Evolutionary conservation across 2,113 vertebrate species (phyloP).

Genomic region (Lepisosteus oculatus): DNA sequence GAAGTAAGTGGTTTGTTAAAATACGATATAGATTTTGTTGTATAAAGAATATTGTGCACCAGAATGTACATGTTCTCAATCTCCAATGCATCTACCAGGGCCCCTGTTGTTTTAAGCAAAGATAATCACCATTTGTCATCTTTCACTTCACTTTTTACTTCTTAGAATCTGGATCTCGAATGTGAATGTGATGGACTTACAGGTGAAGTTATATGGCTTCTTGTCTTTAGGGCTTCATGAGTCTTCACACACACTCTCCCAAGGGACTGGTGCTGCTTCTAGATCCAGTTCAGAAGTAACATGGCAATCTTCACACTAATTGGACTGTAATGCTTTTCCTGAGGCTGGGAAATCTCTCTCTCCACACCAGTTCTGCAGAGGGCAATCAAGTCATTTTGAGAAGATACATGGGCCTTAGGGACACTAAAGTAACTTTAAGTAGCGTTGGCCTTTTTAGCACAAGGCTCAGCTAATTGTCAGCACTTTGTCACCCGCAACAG

Average conservation of each 20-base stretch:
- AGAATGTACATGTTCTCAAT: too few species aligned
- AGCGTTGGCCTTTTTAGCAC: constrained; percentile 2
- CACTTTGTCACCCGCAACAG: constrained; percentile 1
- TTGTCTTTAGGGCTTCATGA: too few species aligned
- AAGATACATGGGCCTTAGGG: constrained; percentile 1
- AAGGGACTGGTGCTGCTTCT: background rate
- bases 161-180: too few species aligned
- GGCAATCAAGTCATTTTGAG: constrained; percentile 6
- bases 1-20: too few species aligned
- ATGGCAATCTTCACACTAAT: background rate
- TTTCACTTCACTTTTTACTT: too few species aligned
- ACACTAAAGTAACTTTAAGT: constrained; percentile 5
- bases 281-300: constrained; percentile 1
- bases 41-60: too few species aligned
- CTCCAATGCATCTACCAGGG: too few species aligned
- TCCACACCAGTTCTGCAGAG: constrained; percentile 2
- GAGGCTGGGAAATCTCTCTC: background rate
- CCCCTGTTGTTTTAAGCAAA: too few species aligned
- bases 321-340: constrained; percentile 2
- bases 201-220: too few species aligned
- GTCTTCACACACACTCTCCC: background rate
- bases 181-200: too few species aligned
- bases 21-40: too few species aligned
- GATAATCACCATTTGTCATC: too few species aligned
- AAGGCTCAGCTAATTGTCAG: constrained; percentile 1